Evolutionary conservation across 2,113 vertebrate genomes (phyloP), one percentile per base, ranked within the genome.

Genomic region (Pelmatolapia mariae): DNA sequence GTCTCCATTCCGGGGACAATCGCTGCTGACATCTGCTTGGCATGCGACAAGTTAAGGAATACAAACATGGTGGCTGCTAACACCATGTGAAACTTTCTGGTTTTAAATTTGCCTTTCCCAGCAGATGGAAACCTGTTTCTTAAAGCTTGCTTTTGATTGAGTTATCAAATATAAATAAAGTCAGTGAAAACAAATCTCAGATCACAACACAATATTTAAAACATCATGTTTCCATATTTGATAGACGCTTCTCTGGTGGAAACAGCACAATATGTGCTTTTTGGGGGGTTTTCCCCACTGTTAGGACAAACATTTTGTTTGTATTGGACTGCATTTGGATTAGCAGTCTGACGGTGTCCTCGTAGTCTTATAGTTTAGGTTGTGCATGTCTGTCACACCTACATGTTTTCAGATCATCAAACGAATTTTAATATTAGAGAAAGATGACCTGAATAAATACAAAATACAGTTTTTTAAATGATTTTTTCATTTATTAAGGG

Each of bases 1-100:
- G 57, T 90, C 90, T 87, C 90, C 40, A 38, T 92, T 94, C 73
- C 84, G 76, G 87, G 85, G 90, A 91, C 93, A 87, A 89, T 91
- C 91, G 40, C 79, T 89, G 56, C 85, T 90, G 92, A 91, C 91
- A 87, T 85, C 87, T 52, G 61, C 87, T 82, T 91, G 87, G 80
- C 87, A 85, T 87, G 82, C 22, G 71, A 91, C 87, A 92, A 91
- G 86, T 89, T 91, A 89, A 91, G 90, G 87, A 89, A 86, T 76
- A 19, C 86, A 87, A 95, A 95, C 86, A 89, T 79, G 57, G 80
- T 38, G 76, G 86, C 68, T 73, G 78, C 53, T 78, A 73, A 57
- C 87, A 82, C 11, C n/a, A 83, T 47, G 61, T 19, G 71, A 82
- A 92, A 84, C 40, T 36, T 84, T 47, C 6, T 80, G 7, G n/a